A percentile compares a stretch with the other conserved stretches of the same genome.
phyloP scores from a whole-genome alignment of 2,797 vertebrate genomes.

The Gambusia yucatana region DNA sequence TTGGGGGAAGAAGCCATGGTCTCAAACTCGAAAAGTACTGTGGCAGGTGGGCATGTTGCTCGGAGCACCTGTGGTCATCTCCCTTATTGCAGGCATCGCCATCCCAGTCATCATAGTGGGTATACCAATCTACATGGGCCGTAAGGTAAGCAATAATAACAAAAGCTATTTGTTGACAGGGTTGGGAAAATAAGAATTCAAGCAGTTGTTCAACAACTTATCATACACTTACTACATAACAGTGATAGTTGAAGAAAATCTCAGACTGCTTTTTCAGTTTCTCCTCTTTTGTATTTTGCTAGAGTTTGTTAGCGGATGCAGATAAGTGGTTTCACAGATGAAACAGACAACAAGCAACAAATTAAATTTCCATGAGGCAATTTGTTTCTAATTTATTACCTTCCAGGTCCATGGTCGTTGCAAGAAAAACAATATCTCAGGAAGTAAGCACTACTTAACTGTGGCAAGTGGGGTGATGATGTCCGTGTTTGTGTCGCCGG shows the following conservation, averaged over 20 bases:
- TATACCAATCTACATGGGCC: slow-evolving; percentile 91
- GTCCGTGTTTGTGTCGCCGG: slow-evolving; percentile 89
- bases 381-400: slow-evolving; percentile 43
- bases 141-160: slow-evolving; percentile 81
- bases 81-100: slow-evolving; percentile 87
- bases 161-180: not conserved
- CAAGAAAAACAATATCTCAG: slow-evolving; percentile 89
- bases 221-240: not conserved
- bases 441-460: slow-evolving; percentile 90
- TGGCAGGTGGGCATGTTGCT: slow-evolving; percentile 93
- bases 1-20: slow-evolving; percentile 93
- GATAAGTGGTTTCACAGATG: slow-evolving; percentile 18
- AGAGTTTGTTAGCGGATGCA: slow-evolving; percentile 5
- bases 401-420: slow-evolving; percentile 88
- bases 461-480: slow-evolving; percentile 89
- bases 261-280: not conserved
- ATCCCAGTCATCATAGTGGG: slow-evolving; percentile 90
- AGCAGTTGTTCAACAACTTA: not conserved
- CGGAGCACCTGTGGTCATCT: slow-evolving; percentile 89
- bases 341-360: slow-evolving; percentile 15
- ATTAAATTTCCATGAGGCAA: slow-evolving; percentile 28
- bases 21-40: slow-evolving; percentile 87
- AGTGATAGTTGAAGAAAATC: not conserved
- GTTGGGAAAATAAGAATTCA: not conserved
- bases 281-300: not conserved